phyloP scores from a whole-genome alignment of 2,797 vertebrate species.

The Basileuterus tristriatus region DNA sequence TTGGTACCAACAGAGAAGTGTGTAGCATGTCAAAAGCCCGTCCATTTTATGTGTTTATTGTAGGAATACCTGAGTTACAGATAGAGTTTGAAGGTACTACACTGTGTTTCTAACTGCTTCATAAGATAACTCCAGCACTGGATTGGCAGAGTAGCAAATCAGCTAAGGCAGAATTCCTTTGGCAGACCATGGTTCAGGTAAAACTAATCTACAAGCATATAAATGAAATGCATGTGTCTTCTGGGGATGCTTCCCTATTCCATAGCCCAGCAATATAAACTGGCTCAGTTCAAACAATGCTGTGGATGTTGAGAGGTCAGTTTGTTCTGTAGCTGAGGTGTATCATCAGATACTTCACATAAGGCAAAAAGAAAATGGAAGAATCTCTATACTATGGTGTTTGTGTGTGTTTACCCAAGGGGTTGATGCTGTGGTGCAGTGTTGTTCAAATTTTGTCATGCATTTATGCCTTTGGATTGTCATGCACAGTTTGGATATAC shows the following conservation, averaged over 20 bases:
- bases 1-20: background rate
- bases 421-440: background rate
- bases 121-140: background rate
- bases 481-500: background rate
- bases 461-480: background rate
- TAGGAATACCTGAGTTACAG: constrained; percentile 19
- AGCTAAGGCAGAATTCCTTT: constrained; percentile 8
- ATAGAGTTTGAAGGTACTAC: background rate
- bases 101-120: constrained; percentile 16
- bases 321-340: background rate
- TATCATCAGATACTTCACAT: background rate
- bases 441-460: background rate
- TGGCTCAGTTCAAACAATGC: background rate
- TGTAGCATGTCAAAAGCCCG: constrained; percentile 4
- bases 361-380: background rate
- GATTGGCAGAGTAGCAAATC: constrained; percentile 4
- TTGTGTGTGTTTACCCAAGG: background rate
- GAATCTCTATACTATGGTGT: background rate
- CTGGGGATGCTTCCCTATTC: background rate
- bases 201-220: constrained; percentile 12
- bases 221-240: constrained; percentile 10
- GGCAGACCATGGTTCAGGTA: background rate
- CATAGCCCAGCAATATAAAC: background rate
- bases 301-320: accelerated
- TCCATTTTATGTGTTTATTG: constrained; percentile 4